These are phyloP conservation scores for Drosophila monieri DNA, from an alignment of 2,888 invertebrate species.

Conservation along the genomic window DNA sequence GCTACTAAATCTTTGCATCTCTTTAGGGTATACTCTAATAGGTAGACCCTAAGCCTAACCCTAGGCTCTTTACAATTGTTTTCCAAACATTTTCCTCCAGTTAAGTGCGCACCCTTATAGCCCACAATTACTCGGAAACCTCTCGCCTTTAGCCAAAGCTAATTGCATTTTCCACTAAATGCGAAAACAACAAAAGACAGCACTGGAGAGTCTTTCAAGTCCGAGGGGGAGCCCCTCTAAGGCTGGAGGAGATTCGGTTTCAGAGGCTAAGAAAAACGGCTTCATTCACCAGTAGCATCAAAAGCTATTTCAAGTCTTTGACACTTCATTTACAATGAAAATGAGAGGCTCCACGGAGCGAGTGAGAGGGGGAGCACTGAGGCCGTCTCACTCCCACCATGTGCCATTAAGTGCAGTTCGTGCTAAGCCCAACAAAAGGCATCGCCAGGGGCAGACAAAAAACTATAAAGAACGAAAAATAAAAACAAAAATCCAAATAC, in stretches of 20 bases:
- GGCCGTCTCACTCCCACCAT: background rate
- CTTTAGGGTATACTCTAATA: constrained; percentile 18
- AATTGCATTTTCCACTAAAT: constrained; percentile 49
- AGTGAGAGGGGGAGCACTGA: background rate
- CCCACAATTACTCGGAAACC: constrained; percentile 32
- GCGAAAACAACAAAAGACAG: constrained; percentile 30
- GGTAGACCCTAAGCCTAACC: too few species aligned
- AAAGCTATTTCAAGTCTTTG: constrained; percentile 80
- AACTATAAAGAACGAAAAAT: constrained; percentile 32
- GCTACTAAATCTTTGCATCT: background rate
- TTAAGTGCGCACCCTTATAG: constrained; percentile 4
- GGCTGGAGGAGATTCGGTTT: constrained; percentile 18
- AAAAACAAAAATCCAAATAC: constrained; percentile 44
- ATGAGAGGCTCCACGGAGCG: constrained; percentile 55
- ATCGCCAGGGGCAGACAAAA: constrained; percentile 58
- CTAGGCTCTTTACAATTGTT: constrained; percentile 28
- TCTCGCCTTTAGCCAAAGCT: constrained; percentile 25
- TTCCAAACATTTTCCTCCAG: constrained; percentile 14
- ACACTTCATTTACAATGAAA: constrained; percentile 80
- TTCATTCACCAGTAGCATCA: constrained; percentile 77
- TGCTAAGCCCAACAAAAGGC: constrained; percentile 68
- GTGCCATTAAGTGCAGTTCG: constrained; percentile 56
- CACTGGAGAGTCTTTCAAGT: background rate
- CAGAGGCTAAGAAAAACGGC: constrained; percentile 58
- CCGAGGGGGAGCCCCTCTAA: background rate